Percentiles rank a stretch among this genome's conserved stretches.
These are phyloP conservation scores for Lampris incognitus DNA, from an alignment of 2,113 vertebrate species.

Conservation along the genomic window DNA sequence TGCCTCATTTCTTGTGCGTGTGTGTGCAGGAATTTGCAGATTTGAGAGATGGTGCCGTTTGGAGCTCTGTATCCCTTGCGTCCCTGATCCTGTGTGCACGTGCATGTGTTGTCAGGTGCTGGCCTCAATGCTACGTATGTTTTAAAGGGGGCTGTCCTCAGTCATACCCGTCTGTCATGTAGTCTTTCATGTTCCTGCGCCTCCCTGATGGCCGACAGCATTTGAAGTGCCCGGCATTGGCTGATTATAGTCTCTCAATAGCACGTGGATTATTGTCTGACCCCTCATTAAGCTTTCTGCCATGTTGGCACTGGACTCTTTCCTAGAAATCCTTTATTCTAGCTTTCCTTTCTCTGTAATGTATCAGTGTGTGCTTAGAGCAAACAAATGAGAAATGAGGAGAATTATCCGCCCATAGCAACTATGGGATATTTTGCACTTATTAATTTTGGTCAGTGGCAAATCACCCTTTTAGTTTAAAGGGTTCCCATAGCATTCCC, in stretches of 20 bases:
- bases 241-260: slow-evolving; percentile 56
- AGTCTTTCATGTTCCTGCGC: slow-evolving; percentile 42
- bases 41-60: slow-evolving; percentile 19
- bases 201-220: slow-evolving; percentile 47
- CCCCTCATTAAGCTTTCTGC: slow-evolving; percentile 63
- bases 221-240: slow-evolving; percentile 23
- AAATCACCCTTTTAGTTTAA: neutral
- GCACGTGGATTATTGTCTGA: slow-evolving; percentile 61
- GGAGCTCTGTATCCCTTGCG: slow-evolving; percentile 6
- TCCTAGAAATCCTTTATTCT: slow-evolving; percentile 72
- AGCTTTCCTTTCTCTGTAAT: slow-evolving; percentile 46
- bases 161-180: slow-evolving; percentile 40
- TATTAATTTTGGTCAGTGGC: slow-evolving; percentile 25
- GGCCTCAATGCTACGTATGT: neutral
- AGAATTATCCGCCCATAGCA: slow-evolving; percentile 55
- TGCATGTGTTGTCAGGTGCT: slow-evolving; percentile 29
- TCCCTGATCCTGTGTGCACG: neutral
- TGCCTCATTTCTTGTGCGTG: neutral
- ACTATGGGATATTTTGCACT: slow-evolving; percentile 49
- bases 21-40: neutral
- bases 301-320: slow-evolving; percentile 57
- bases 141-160: slow-evolving; percentile 7
- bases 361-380: slow-evolving; percentile 59
- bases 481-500: too few relatives aligned
- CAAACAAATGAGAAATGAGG: slow-evolving; percentile 54